Percentiles rank a stretch among this genome's conserved stretches.
Conservation (phyloP, 2,113 vertebrate genomes). For the Equus przewalskii region DNA sequence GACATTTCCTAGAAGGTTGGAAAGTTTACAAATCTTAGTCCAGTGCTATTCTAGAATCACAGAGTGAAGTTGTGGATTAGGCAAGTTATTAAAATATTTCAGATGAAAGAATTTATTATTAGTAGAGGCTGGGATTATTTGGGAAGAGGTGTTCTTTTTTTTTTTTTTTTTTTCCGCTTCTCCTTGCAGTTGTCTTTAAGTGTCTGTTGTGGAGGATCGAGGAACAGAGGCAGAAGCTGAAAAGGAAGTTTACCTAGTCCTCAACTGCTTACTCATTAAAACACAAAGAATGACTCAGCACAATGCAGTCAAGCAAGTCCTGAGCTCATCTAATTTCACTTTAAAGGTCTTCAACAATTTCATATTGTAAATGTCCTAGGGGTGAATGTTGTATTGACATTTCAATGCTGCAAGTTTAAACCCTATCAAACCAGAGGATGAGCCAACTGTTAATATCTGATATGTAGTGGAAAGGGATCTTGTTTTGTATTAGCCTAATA, state of each 20-base stretch:
- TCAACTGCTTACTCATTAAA: not conserved
- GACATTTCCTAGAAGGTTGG: constrained; percentile 96
- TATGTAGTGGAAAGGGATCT: constrained; percentile 44
- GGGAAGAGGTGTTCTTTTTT: not conserved
- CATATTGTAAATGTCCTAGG: constrained; percentile 9
- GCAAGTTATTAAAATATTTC: not conserved
- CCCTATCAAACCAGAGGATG: not conserved
- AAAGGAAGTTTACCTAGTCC: not conserved
- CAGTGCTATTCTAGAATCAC: constrained; percentile 30
- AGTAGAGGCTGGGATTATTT: not conserved
- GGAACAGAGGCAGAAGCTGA: not conserved
- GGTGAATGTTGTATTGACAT: constrained; percentile 59
- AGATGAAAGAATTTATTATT: not conserved
- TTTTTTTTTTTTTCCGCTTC: not conserved
- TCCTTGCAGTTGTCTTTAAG: not conserved
- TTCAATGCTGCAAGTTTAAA: constrained; percentile 54
- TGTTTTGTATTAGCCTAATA: constrained; percentile 22
- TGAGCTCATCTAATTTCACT: not conserved
- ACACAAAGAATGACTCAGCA: constrained; percentile 37
- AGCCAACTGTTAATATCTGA: constrained; percentile 41
- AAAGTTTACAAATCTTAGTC: constrained; percentile 80
- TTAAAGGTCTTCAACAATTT: constrained; percentile 63
- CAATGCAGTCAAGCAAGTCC: not conserved
- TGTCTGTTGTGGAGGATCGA: not conserved
- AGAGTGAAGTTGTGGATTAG: not conserved